Percentiles rank a stretch among this genome's conserved stretches.
These are phyloP conservation scores for Eutrigla gurnardus DNA, from an alignment of 2,797 vertebrate species.

Conservation along the genomic window DNA sequence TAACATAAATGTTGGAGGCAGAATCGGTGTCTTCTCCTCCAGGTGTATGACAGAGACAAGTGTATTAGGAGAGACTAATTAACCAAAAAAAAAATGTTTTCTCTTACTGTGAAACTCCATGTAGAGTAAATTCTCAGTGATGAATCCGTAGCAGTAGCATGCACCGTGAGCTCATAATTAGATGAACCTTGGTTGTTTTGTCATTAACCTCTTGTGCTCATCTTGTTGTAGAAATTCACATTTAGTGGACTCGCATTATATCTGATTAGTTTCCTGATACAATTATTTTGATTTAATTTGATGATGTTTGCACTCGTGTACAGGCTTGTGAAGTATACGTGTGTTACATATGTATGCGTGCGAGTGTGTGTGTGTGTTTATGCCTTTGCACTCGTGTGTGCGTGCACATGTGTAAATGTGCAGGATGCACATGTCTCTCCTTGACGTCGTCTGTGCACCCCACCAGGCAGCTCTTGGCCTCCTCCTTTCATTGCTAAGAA, in stretches of 20 bases:
- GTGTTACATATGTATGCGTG: constrained; percentile 34
- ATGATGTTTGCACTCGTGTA: constrained; percentile 52
- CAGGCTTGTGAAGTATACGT: constrained; percentile 25
- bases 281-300: constrained; percentile 54
- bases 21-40: constrained; percentile 28
- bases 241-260: constrained; percentile 47
- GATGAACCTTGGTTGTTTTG: constrained; percentile 43
- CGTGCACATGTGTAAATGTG: constrained; percentile 59
- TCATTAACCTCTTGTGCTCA: constrained; percentile 51
- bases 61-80: constrained; percentile 7
- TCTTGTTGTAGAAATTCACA: constrained; percentile 38
- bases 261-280: constrained; percentile 49
- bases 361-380: constrained; percentile 21
- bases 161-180: constrained; percentile 28
- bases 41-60: constrained; percentile 14
- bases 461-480: constrained; percentile 94
- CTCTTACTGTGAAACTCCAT: neutral
- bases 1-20: constrained; percentile 46
- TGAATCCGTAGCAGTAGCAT: neutral
- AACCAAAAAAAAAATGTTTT: neutral
- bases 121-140: neutral
- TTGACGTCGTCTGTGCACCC: constrained; percentile 80
- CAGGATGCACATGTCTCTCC: constrained; percentile 74
- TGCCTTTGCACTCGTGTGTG: constrained; percentile 32
- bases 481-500: constrained; percentile 97